Evolutionary conservation across 2,113 vertebrate species (phyloP).

Genomic region (Calyptomena viridis): DNA sequence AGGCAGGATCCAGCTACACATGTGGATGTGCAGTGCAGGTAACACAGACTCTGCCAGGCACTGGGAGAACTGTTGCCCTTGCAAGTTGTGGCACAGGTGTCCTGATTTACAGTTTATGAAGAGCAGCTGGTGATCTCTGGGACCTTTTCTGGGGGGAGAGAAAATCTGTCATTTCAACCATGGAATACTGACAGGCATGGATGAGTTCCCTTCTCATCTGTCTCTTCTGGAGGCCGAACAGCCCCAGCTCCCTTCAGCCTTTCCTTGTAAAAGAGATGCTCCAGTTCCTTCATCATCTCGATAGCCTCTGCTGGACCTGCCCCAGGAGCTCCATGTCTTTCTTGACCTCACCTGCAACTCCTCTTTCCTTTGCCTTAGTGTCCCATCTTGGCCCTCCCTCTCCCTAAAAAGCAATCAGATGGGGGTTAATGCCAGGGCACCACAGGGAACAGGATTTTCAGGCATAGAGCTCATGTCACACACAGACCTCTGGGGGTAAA

Average conservation of each 20-base stretch:
- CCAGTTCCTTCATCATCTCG: neutral
- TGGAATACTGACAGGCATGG: neutral
- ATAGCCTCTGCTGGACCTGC: neutral
- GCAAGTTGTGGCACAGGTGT: neutral
- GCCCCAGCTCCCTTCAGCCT: neutral
- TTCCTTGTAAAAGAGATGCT: neutral
- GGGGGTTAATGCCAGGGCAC: neutral
- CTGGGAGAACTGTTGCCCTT: neutral
- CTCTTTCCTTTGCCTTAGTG: neutral
- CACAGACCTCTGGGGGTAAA: neutral
- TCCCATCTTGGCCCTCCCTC: neutral
- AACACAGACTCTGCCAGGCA: neutral
- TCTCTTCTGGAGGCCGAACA: neutral
- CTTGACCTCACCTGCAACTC: neutral
- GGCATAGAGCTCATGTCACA: neutral
- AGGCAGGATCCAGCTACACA: neutral
- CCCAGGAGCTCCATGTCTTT: neutral
- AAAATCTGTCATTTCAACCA: neutral
- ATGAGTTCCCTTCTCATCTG: neutral
- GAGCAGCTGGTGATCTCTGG: neutral
- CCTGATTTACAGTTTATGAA: neutral
- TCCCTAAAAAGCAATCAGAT: neutral
- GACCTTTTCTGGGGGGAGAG: neutral
- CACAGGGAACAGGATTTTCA: neutral
- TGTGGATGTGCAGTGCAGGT: accelerated